phyloP scores from a whole-genome alignment of 2,888 invertebrate genomes.

The Dynastes tityus region DNA sequence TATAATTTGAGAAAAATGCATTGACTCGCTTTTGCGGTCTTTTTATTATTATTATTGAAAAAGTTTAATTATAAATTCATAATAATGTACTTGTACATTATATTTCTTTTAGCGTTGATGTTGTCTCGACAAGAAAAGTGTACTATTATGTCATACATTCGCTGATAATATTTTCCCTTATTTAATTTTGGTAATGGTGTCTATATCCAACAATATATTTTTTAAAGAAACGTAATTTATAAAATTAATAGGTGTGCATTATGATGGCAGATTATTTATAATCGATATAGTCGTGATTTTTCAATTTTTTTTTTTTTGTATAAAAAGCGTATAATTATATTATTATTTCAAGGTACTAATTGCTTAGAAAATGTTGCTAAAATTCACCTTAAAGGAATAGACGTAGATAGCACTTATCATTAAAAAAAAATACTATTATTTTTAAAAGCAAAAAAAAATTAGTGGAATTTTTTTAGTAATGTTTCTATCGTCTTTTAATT shows the following conservation, averaged over 20 bases:
- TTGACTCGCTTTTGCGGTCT: conserved; percentile 7
- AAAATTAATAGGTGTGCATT: conserved; percentile 30
- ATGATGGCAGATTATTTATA: conserved; percentile 29
- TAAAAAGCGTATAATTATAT: conserved; percentile 34
- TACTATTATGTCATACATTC: conserved; percentile 33
- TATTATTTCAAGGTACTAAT: conserved; percentile 54
- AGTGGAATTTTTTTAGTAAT: conserved; percentile 54
- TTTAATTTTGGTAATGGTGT: conserved; percentile 51
- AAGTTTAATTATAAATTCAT: conserved; percentile 44
- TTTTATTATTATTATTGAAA: conserved; percentile 25
- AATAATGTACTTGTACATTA: conserved; percentile 27
- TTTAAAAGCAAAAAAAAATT: conserved; percentile 43
- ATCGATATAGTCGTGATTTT: conserved; percentile 22
- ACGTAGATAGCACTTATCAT: conserved; percentile 58
- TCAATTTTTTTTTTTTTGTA: conserved; percentile 21
- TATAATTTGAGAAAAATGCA: conserved; percentile 3
- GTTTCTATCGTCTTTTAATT: conserved; percentile 50
- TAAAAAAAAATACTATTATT: conserved; percentile 45
- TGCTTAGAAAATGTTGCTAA: conserved; percentile 51
- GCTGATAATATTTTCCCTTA: conserved; percentile 30
- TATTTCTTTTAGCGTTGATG: conserved; percentile 42
- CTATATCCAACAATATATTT: conserved; percentile 45
- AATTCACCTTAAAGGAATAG: conserved; percentile 53
- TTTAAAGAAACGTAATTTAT: conserved; percentile 29
- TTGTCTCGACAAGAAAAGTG: conserved; percentile 40